Evolutionary conservation across 1,140 invertebrate species (phyloP), one percentile per base, ranked within the genome.

Genomic region (Drosophila pruinosa): DNA sequence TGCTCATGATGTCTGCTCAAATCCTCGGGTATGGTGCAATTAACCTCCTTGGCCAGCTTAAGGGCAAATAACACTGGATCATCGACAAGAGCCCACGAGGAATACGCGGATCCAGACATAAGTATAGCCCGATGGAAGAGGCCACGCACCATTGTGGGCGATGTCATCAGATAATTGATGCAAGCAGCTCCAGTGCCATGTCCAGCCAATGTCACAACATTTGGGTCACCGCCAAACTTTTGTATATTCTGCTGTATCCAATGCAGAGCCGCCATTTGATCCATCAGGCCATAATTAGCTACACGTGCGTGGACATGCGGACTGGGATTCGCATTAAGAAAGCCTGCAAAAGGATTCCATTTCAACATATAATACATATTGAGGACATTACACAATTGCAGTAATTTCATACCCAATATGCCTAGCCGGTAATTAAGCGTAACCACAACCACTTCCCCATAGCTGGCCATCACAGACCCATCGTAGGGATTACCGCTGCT

Each of bases 401-500:
- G 5, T n/a, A 15, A 45, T 43, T 24, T 21, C 76, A 72, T 72
- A 89, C 89, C 98, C 83, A 99, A 93, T 71, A 99, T 95, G 52
- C 98, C 98, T 34, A 99, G 94, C 57, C 98, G 94, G 92, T 99
- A 99, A 93, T 99, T 99, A 75, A 99, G 94, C 14, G 98, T 98
- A 75, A 99, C 96, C 65, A 99, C 97, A 61, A 99, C 96, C 83
- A 98, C 94, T 74, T 98, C 95, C 3, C 97, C 95, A 86, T 97
- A 97, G 82, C 97, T 96, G 50, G 97, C 96, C 65, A 99, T 93
- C 22, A 98, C 96, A 69, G 96, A 96, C 56, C 97, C 98, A 91
- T 99, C 97, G 92, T 99, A 98, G 4, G 97, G 95, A 92, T 98
- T 98, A 36, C 98, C 97, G 45, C 97, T 97, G 85, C 97, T 98